Evolutionary conservation across 2,888 invertebrate genomes (phyloP).

Genomic region (Chydorus sphaericus): DNA sequence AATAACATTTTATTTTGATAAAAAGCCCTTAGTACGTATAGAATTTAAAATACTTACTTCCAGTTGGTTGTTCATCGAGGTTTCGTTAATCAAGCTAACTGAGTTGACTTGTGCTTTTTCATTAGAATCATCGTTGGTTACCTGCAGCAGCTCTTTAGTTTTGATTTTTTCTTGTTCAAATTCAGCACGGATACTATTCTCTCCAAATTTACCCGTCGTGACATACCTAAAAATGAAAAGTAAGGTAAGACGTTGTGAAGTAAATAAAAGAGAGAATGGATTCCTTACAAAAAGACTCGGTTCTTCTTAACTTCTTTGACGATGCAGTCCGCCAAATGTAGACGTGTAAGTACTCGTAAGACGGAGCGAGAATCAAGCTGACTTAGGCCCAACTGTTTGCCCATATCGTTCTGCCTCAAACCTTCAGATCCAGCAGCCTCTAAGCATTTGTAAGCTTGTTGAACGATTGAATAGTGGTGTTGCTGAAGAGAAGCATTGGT

Average conservation of each 20-base stretch:
- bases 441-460: constrained; percentile 38
- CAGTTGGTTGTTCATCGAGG: not conserved
- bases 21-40: not conserved
- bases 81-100: too few relatives aligned
- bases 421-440: constrained; percentile 37
- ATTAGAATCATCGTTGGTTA: not conserved
- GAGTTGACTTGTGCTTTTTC: too few relatives aligned
- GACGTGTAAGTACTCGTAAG: constrained; percentile 32
- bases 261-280: not conserved
- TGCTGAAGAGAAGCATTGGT: constrained; percentile 19
- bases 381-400: constrained; percentile 21
- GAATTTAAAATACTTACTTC: too few relatives aligned
- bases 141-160: constrained; percentile 11
- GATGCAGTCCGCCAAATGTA: constrained; percentile 33
- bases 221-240: constrained; percentile 29
- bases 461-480: constrained; percentile 21
- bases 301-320: constrained; percentile 41
- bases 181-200: constrained; percentile 25
- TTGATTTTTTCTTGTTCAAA: constrained; percentile 22
- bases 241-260: not conserved
- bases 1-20: not conserved
- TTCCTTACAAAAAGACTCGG: constrained; percentile 27
- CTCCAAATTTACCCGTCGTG: constrained; percentile 26
- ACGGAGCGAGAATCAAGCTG: constrained; percentile 23
- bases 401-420: constrained; percentile 31